phyloP scores from a whole-genome alignment of 1,140 invertebrate species.

The Drepana arcuata region DNA sequence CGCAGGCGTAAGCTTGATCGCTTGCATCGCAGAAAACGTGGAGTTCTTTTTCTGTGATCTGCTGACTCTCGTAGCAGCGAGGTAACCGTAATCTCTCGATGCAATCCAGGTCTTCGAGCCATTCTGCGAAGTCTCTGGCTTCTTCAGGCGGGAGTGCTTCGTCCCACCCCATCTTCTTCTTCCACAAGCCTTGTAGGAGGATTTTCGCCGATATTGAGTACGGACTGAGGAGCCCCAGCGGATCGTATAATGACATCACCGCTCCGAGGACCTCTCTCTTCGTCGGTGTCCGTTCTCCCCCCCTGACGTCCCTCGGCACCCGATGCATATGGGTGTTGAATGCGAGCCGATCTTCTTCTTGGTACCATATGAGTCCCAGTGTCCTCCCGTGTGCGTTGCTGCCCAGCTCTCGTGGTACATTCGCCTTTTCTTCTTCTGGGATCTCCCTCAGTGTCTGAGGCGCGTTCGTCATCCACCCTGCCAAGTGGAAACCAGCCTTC shows the following conservation, averaged over 20 bases:
- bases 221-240: conserved; percentile 14
- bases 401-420: not conserved
- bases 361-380: conserved; percentile 4
- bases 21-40: conserved; percentile 45
- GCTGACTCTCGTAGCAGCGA: conserved; percentile 4
- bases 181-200: conserved; percentile 39
- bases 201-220: conserved; percentile 7
- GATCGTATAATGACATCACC: conserved; percentile 28
- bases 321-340: conserved; percentile 4
- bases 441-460: not conserved
- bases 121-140: not conserved
- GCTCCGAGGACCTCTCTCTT: conserved; percentile 21
- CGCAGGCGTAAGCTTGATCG: conserved; percentile 25
- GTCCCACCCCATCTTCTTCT: conserved; percentile 11
- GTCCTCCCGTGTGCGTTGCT: conserved; percentile 1
- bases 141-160: conserved; percentile 3
- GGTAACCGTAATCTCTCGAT: not conserved
- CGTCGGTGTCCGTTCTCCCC: conserved; percentile 10
- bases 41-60: conserved; percentile 11
- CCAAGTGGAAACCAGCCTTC: not conserved
- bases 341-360: conserved; percentile 1
- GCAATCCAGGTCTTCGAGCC: not conserved
- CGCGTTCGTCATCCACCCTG: not conserved
- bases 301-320: conserved; percentile 1
- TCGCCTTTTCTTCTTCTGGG: not conserved